These are phyloP conservation scores for Acleris sparsana DNA, from an alignment of 2,888 invertebrate genomes.

Conservation along the genomic window DNA sequence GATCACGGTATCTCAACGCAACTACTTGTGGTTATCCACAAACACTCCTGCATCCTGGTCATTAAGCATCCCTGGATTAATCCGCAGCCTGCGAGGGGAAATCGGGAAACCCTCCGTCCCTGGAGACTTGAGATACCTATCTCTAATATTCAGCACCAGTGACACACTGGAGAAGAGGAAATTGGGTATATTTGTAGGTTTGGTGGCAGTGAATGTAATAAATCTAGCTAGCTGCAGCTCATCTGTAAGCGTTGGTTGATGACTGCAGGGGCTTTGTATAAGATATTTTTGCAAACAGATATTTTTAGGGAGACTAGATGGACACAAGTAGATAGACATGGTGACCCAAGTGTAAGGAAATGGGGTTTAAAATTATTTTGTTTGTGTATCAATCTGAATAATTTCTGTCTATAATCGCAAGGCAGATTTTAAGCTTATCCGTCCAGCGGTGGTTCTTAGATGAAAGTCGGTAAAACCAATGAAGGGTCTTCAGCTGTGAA, in stretches of 20 bases:
- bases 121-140: slow-evolving; percentile 24
- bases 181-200: too few relatives aligned
- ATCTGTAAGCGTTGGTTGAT: neutral
- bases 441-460: too few relatives aligned
- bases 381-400: too few relatives aligned
- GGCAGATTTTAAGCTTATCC: too few relatives aligned
- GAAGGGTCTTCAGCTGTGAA: too few relatives aligned
- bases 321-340: too few relatives aligned
- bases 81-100: slow-evolving; percentile 16
- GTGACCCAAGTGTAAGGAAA: too few relatives aligned
- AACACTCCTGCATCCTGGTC: slow-evolving; percentile 1
- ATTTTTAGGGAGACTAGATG: too few relatives aligned
- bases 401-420: too few relatives aligned
- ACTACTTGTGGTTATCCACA: neutral
- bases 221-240: neutral
- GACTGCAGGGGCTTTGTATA: neutral
- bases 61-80: slow-evolving; percentile 23
- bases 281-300: neutral
- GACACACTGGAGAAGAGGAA: neutral
- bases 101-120: slow-evolving; percentile 29
- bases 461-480: too few relatives aligned
- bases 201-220: neutral
- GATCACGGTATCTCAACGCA: neutral
- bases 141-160: slow-evolving; percentile 15
- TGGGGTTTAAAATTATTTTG: too few relatives aligned